These are phyloP conservation scores for Poeciliopsis infans DNA, from an alignment of 2,797 vertebrate genomes.

Conservation along the genomic window DNA sequence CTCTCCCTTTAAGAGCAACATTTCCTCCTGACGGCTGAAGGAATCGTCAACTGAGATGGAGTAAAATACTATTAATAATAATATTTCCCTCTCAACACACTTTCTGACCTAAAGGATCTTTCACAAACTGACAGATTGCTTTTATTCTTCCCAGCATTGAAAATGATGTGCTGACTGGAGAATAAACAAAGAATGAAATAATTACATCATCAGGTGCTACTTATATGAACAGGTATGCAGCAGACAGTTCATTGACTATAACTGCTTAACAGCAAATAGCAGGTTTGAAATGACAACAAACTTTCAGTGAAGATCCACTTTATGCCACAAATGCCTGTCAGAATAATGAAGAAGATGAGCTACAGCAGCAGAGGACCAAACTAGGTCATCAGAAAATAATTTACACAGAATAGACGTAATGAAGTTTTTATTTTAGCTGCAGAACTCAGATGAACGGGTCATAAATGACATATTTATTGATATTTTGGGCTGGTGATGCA, in stretches of 20 bases:
- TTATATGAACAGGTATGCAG: neutral
- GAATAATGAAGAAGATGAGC: neutral
- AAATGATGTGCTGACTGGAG: neutral
- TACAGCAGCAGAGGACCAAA: neutral
- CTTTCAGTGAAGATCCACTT: neutral
- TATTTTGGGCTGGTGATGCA: too few relatives aligned
- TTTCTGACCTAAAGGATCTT: neutral
- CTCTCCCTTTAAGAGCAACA: neutral
- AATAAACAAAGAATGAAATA: neutral
- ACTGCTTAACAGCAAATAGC: neutral
- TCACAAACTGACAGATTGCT: neutral
- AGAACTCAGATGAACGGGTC: too few relatives aligned
- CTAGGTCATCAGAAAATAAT: neutral
- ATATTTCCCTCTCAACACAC: neutral
- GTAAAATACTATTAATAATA: too few relatives aligned
- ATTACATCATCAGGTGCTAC: neutral
- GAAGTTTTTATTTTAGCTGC: too few relatives aligned
- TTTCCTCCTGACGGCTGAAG: neutral
- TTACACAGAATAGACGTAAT: too few relatives aligned
- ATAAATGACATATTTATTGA: too few relatives aligned
- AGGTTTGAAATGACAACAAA: neutral
- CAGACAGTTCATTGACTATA: neutral
- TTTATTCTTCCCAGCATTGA: neutral
- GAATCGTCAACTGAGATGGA: neutral
- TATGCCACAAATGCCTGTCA: neutral